Percentiles rank a stretch among this genome's conserved stretches.
Evolutionary conservation across 1,140 invertebrate species (phyloP).

Genomic region (Drosophila malerkotliana): DNA sequence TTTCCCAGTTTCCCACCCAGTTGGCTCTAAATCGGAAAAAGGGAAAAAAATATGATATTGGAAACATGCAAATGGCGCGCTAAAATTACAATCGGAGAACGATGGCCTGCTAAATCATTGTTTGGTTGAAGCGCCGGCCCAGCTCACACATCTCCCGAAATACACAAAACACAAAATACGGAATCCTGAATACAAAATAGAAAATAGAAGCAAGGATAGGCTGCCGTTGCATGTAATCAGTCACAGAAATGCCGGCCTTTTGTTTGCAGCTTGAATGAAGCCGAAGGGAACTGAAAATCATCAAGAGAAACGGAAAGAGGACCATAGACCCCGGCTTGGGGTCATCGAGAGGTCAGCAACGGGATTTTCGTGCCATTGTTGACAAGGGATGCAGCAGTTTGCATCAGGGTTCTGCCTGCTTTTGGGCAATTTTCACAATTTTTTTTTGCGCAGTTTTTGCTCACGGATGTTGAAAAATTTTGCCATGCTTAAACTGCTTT

Average conservation of each 20-base stretch:
- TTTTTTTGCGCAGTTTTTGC: constrained; percentile 39
- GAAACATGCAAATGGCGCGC: constrained; percentile 77
- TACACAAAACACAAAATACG: constrained; percentile 32
- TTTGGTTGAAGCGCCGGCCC: constrained; percentile 63
- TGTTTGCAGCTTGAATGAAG: constrained; percentile 78
- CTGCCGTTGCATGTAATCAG: constrained; percentile 73
- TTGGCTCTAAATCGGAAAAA: constrained; percentile 53
- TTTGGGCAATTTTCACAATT: constrained; percentile 57
- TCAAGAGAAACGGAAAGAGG: constrained; percentile 58
- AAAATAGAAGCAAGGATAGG: constrained; percentile 60
- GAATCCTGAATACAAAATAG: constrained; percentile 3
- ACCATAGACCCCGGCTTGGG: constrained; percentile 65
- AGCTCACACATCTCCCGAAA: constrained; percentile 42
- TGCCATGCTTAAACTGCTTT: constrained; percentile 39
- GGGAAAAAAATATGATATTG: constrained; percentile 34
- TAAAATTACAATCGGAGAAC: constrained; percentile 48
- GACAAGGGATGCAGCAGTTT: constrained; percentile 78
- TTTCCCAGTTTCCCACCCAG: constrained; percentile 59
- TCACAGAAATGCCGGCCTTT: constrained; percentile 78
- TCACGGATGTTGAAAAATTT: constrained; percentile 44
- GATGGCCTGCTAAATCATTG: constrained; percentile 53
- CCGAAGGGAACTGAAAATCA: constrained; percentile 69
- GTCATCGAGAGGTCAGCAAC: constrained; percentile 82
- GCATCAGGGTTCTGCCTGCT: constrained; percentile 56
- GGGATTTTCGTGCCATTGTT: constrained; percentile 80